Percentiles rank a stretch among this genome's conserved stretches.
These are phyloP conservation scores for Tetanocera ferruginea DNA, from an alignment of 2,888 invertebrate species.

Conservation along the genomic window DNA sequence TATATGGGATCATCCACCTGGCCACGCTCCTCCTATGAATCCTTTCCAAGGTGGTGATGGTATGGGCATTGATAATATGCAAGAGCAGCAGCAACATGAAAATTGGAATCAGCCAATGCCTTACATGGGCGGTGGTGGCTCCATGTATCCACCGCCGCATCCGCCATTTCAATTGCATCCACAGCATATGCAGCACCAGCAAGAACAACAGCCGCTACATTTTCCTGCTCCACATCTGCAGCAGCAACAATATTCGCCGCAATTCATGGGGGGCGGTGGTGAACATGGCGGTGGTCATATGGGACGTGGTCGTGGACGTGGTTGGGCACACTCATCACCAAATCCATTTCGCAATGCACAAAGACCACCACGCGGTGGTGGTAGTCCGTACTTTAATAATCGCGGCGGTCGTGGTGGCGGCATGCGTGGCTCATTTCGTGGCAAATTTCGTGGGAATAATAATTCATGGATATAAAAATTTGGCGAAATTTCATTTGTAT, in stretches of 20 bases:
- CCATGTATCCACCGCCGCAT: constrained; percentile 51
- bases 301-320: constrained; percentile 58
- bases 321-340: constrained; percentile 53
- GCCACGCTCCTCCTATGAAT: constrained; percentile 12
- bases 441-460: constrained; percentile 66
- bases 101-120: constrained; percentile 60
- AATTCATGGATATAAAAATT: constrained; percentile 63
- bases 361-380: constrained; percentile 53
- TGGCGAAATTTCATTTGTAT: constrained; percentile 6
- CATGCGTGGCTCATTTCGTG: constrained; percentile 56
- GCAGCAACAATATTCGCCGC: constrained; percentile 28
- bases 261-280: constrained; percentile 34
- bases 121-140: constrained; percentile 48
- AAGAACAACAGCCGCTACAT: not conserved
- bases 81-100: constrained; percentile 48
- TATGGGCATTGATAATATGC: constrained; percentile 41
- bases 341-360: constrained; percentile 58
- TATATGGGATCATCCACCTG: constrained; percentile 54
- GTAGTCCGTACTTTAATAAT: constrained; percentile 54
- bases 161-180: constrained; percentile 54
- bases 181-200: constrained; percentile 31
- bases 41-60: constrained; percentile 7
- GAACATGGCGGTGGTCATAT: constrained; percentile 48
- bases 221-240: constrained; percentile 15
- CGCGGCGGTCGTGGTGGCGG: constrained; percentile 53